Evolutionary conservation across 2,113 vertebrate species (phyloP).

Genomic region (Amia ocellicauda): DNA sequence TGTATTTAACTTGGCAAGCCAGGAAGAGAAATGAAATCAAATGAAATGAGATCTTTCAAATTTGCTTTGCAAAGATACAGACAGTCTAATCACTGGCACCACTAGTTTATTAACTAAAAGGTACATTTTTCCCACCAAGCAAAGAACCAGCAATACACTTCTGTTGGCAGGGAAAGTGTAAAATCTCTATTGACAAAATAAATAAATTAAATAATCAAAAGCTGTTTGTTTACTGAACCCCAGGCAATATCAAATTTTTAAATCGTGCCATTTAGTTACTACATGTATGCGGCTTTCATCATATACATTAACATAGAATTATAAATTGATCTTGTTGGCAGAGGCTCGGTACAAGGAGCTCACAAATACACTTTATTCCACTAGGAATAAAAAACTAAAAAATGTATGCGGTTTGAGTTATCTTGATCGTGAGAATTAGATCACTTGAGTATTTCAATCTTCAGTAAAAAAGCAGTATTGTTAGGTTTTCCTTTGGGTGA

Average conservation of each 20-base stretch:
- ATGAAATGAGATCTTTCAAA: constrained; percentile 50
- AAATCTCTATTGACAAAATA: constrained; percentile 24
- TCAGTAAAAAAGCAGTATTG: no score
- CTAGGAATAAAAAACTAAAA: no score
- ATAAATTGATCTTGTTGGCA: no score
- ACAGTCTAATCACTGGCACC: constrained; percentile 39
- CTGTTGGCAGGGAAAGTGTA: neutral
- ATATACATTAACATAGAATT: neutral
- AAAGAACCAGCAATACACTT: constrained; percentile 1
- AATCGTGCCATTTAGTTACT: no score
- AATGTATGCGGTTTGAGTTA: no score
- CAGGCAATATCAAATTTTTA: constrained; percentile 35
- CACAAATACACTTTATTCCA: neutral
- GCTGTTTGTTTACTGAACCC: constrained; percentile 33
- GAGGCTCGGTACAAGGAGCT: no score
- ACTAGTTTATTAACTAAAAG: constrained; percentile 20
- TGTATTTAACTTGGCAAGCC: constrained; percentile 35
- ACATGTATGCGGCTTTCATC: constrained; percentile 35
- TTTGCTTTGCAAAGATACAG: constrained; percentile 37
- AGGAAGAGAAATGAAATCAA: constrained; percentile 45
- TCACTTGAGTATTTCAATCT: no score
- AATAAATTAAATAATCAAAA: constrained; percentile 38
- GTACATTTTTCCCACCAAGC: neutral
- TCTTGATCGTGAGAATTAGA: no score
- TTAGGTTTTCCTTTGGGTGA: no score